These are phyloP conservation scores for Scaeva pyrastri DNA, from an alignment of 2,888 invertebrate species.

Conservation along the genomic window DNA sequence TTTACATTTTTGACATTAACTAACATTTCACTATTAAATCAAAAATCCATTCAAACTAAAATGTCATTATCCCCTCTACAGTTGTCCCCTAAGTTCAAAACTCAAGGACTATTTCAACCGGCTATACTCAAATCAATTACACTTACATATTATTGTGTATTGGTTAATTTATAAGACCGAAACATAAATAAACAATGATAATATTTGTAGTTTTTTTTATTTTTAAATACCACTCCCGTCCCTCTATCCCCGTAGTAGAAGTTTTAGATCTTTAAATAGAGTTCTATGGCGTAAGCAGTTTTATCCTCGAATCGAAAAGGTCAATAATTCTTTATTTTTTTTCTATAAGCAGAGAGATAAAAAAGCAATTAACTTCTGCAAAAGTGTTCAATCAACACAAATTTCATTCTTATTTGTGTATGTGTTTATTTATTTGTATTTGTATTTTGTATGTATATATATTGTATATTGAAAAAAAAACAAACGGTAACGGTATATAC, in stretches of 20 bases:
- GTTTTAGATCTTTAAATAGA: neutral
- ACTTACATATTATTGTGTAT: no score
- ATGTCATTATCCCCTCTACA: no score
- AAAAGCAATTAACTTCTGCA: conserved; percentile 36
- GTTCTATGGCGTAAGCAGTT: neutral
- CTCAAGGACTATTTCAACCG: no score
- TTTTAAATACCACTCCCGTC: no score
- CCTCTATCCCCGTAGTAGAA: neutral
- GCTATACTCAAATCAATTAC: no score
- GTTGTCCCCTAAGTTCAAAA: no score
- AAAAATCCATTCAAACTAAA: no score
- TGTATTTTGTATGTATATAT: neutral
- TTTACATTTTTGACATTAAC: no score
- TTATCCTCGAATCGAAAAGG: neutral
- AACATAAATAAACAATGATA: neutral
- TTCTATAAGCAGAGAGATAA: conserved; percentile 19
- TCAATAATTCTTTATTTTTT: conserved; percentile 15
- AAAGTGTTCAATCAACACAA: conserved; percentile 45
- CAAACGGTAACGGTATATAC: conserved; percentile 13
- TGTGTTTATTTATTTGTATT: neutral
- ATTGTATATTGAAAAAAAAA: neutral
- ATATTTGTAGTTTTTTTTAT: neutral
- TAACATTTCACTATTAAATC: no score
- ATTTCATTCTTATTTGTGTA: conserved; percentile 1
- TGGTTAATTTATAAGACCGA: no score